Conservation (phyloP, 1,140 invertebrate species). For the Aphelinus certus region DNA sequence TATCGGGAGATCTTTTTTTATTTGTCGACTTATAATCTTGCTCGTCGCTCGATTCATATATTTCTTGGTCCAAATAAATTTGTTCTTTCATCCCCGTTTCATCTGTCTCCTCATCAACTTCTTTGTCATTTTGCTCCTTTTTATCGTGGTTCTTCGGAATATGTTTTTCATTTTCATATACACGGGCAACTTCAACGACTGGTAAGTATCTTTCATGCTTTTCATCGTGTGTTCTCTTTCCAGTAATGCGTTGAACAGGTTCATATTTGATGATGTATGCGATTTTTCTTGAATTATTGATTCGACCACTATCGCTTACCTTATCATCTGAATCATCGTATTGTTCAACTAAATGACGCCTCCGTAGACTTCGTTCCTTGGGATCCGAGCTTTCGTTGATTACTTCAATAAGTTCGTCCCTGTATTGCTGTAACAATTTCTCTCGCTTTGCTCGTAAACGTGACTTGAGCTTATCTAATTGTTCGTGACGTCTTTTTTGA, state of each 20-base stretch:
- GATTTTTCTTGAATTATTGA: constrained; percentile 34
- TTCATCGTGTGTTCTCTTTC: constrained; percentile 13
- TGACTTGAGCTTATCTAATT: constrained; percentile 38
- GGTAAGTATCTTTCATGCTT: constrained; percentile 23
- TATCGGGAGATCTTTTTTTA: constrained; percentile 15
- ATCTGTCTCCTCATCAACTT: not conserved
- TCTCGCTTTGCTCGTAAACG: constrained; percentile 43
- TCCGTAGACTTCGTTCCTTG: constrained; percentile 31
- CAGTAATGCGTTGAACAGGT: constrained; percentile 13
- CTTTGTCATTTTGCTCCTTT: not conserved
- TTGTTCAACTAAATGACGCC: not conserved
- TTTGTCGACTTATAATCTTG: constrained; percentile 18
- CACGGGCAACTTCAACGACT: constrained; percentile 28
- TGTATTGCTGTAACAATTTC: constrained; percentile 41
- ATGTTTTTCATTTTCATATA: not conserved
- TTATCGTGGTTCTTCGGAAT: not conserved
- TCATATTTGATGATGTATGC: constrained; percentile 34
- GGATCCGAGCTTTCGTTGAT: constrained; percentile 23
- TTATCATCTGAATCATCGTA: not conserved
- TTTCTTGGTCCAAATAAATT: constrained; percentile 5
- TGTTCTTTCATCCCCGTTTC: too few relatives aligned
- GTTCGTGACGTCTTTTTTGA: constrained; percentile 37
- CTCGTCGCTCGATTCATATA: not conserved
- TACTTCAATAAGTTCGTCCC: constrained; percentile 33
- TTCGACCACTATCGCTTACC: not conserved